Percentiles rank a stretch among this genome's conserved stretches.
Evolutionary conservation across 2,113 vertebrate genomes (phyloP).

Genomic region (Microtus oregoni): DNA sequence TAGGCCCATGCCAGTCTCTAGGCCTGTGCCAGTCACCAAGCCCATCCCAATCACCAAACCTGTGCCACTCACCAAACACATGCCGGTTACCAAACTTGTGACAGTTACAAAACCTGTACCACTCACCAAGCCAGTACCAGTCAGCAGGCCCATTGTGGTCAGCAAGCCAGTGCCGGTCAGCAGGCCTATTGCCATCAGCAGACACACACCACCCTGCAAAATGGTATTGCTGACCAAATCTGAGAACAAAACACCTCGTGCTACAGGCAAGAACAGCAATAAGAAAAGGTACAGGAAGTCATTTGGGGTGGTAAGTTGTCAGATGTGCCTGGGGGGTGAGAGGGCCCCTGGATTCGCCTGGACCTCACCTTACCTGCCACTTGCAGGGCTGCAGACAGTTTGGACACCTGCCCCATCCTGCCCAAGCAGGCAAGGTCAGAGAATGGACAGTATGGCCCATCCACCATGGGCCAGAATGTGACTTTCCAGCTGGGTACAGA

Average conservation of each 20-base stretch:
- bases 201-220: conserved; percentile 75
- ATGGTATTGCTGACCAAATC: conserved; percentile 78
- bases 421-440: conserved; percentile 95
- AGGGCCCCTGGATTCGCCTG: background rate
- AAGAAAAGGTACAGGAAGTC: conserved; percentile 93
- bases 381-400: conserved; percentile 91
- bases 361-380: conserved; percentile 21
- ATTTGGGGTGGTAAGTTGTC: background rate
- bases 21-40: conserved; percentile 40
- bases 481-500: conserved; percentile 87
- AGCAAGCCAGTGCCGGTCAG: conserved; percentile 76
- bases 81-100: conserved; percentile 71
- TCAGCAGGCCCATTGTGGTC: conserved; percentile 74
- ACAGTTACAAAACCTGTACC: conserved; percentile 57
- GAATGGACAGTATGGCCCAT: conserved; percentile 90
- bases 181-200: conserved; percentile 77
- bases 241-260: conserved; percentile 89
- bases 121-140: conserved; percentile 51
- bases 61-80: conserved; percentile 76
- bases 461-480: conserved; percentile 86
- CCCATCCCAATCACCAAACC: conserved; percentile 76
- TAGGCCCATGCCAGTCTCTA: conserved; percentile 54
- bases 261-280: conserved; percentile 87
- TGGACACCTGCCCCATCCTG: conserved; percentile 89
- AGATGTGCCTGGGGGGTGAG: background rate